Evolutionary conservation across 2,888 invertebrate species (phyloP), one percentile per base, ranked within the genome.

Genomic region (Eilema griseolum): DNA sequence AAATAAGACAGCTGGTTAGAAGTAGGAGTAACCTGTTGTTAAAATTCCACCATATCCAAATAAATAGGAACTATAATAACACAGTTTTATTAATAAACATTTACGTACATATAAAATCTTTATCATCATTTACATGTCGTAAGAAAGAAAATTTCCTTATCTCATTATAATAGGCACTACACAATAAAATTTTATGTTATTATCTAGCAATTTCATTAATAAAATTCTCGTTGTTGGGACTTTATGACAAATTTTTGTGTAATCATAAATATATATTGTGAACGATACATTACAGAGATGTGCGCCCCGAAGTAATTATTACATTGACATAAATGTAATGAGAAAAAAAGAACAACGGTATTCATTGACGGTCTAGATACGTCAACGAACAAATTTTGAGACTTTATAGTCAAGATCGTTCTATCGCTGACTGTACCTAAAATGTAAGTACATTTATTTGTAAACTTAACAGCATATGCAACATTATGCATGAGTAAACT

Each of bases 151-250:
- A 74, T 74, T 76, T 73, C 60, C 72, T 75, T 70, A 78, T 72
- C 37, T 71, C 65, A 61, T 74, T 64, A 72, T 74, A 73, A 74
- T 74, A 80, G 78, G 70, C 31, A 33, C 28, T 76, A 70, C 66
- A 70, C 46, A 71, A 70, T 83, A 76, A 79, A 81, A 77, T 73
- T 72, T 75, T 78, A 83, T 77, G 69, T 77, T 83, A 75, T 72
- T 73, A 74, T 73, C 73, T 74, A 77, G 46, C 33, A 52, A 67
- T 77, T 77, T 66, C 70, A 78, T 75, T 78, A 75, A 75, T 77
- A 74, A 75, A 80, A 75, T 65, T 26, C 75, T 67, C 69, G 70
- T 60, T 80, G 74, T 69, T 69, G 60, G 12, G 68, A 61, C 67
- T 74, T 82, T 76, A 81, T 69, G 72, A 65, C 76, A 70, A 37